Percentiles rank a stretch among this genome's conserved stretches.
phyloP scores from a whole-genome alignment of 2,113 vertebrate species.

The Abramis brama region DNA sequence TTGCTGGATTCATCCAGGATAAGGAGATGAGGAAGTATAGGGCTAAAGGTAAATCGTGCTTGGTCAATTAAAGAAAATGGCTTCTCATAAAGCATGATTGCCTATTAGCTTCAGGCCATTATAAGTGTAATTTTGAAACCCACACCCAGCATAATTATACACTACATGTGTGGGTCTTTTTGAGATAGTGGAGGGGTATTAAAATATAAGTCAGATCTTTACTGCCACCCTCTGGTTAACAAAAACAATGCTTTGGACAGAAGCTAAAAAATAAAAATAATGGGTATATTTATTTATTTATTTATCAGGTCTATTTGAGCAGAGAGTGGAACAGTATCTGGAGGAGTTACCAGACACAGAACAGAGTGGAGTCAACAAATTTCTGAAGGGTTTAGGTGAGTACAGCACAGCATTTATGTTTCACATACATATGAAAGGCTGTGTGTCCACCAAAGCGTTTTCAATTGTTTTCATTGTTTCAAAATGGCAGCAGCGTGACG shows the following conservation, averaged over 20 bases:
- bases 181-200: not conserved
- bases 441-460: no score
- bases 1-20: slow-evolving; percentile 98
- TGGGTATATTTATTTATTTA: not conserved
- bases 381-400: slow-evolving; percentile 95
- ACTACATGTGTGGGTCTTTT: not conserved
- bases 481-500: no score
- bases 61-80: not conserved
- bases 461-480: no score
- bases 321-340: slow-evolving; percentile 94
- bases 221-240: slow-evolving; percentile 55
- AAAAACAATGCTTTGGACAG: slow-evolving; percentile 15
- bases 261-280: not conserved
- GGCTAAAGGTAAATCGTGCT: slow-evolving; percentile 84
- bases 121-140: slow-evolving; percentile 1
- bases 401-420: slow-evolving; percentile 22
- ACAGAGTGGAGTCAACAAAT: slow-evolving; percentile 98
- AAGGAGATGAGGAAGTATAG: slow-evolving; percentile 92
- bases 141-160: not conserved
- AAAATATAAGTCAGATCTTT: not conserved
- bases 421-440: no score
- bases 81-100: not conserved
- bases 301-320: slow-evolving; percentile 91
- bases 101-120: not conserved
- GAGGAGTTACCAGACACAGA: slow-evolving; percentile 97